These are phyloP conservation scores for Papilio protenor DNA, from an alignment of 2,888 invertebrate species.

Conservation along the genomic window DNA sequence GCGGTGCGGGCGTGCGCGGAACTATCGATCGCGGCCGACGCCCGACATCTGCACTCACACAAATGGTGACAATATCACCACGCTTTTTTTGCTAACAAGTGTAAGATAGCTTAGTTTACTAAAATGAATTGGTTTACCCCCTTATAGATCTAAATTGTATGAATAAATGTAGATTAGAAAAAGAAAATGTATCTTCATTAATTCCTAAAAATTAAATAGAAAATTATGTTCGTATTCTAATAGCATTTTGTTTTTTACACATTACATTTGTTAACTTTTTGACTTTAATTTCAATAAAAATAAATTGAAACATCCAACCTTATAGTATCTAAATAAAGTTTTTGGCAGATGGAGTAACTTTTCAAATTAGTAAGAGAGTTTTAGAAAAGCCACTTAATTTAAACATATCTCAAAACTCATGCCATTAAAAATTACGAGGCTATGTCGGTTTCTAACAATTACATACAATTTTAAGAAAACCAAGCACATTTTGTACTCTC, in stretches of 20 bases:
- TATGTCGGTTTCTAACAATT: neutral
- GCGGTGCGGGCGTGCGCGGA: slow-evolving; percentile 53
- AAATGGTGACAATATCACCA: slow-evolving; percentile 52
- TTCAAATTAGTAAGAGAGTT: neutral
- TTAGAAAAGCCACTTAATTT: slow-evolving; percentile 1
- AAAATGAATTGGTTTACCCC: neutral
- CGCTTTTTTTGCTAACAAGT: neutral
- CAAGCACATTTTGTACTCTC: neutral
- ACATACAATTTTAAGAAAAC: slow-evolving; percentile 1
- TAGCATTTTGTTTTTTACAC: neutral
- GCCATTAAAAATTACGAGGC: slow-evolving; percentile 10
- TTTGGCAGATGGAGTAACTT: neutral
- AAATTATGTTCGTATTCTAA: neutral
- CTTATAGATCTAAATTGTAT: neutral
- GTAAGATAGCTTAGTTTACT: neutral
- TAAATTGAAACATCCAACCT: neutral
- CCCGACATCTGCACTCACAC: slow-evolving; percentile 43
- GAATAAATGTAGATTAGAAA: neutral
- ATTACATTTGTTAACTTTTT: neutral
- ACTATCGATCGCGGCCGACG: slow-evolving; percentile 55
- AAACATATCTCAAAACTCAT: neutral
- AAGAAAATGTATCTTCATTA: neutral
- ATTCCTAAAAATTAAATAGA: neutral
- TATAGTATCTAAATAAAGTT: neutral
- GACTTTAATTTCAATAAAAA: neutral